A percentile compares a stretch with the other conserved stretches of the same genome.
These are phyloP conservation scores for Operophtera brumata DNA, from an alignment of 2,888 invertebrate genomes.

Conservation along the genomic window DNA sequence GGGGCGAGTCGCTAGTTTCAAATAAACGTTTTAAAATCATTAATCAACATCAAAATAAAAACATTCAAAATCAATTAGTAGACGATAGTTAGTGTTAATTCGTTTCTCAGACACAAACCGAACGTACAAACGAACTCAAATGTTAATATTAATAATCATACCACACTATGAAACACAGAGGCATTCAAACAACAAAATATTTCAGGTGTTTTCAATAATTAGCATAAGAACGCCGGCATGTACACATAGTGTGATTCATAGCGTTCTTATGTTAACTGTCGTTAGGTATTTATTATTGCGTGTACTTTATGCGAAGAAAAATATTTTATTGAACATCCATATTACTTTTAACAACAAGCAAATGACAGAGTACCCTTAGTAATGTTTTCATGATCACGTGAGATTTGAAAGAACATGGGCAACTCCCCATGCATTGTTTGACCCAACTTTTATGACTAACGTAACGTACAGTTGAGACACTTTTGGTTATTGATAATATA, in stretches of 20 bases:
- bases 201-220: constrained; percentile 36
- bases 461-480: too few species aligned
- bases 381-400: not conserved
- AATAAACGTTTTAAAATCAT: constrained; percentile 13
- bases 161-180: constrained; percentile 20
- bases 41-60: constrained; percentile 31
- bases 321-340: constrained; percentile 46
- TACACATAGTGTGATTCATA: constrained; percentile 45
- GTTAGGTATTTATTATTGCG: constrained; percentile 40
- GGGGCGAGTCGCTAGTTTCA: too few species aligned
- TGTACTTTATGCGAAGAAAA: constrained; percentile 31
- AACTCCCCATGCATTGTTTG: too few species aligned
- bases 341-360: constrained; percentile 28
- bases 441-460: too few species aligned
- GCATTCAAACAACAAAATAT: constrained; percentile 21
- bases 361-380: not conserved
- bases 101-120: constrained; percentile 35
- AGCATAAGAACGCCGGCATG: constrained; percentile 38
- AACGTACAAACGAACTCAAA: constrained; percentile 26
- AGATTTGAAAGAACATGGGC: too few species aligned
- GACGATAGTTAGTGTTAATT: constrained; percentile 40
- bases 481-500: too few species aligned
- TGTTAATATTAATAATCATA: constrained; percentile 27
- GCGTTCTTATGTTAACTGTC: constrained; percentile 54
- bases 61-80: constrained; percentile 44